Evolutionary conservation across 2,113 vertebrate genomes (phyloP).

Genomic region (Lota lota): DNA sequence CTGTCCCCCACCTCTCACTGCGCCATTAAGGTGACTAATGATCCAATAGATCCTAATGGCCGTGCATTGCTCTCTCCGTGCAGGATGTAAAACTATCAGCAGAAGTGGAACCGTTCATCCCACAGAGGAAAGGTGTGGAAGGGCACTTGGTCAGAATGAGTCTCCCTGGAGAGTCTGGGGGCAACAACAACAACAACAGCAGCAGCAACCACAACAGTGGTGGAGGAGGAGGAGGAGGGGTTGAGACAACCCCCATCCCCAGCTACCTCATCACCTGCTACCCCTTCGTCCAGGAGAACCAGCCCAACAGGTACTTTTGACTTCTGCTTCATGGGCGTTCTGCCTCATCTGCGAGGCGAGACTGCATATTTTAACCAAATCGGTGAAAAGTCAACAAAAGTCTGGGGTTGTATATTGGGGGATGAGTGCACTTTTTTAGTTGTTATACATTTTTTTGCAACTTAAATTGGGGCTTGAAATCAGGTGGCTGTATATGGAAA

Average conservation of each 20-base stretch:
- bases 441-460: neutral
- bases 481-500: no score
- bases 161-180: constrained; percentile 80
- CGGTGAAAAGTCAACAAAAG: no score
- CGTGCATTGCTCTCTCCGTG: constrained; percentile 16
- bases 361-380: no score
- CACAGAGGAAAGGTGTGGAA: constrained; percentile 93
- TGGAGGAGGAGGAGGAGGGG: constrained; percentile 64
- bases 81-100: constrained; percentile 97
- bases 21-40: no score
- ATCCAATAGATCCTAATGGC: no score
- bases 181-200: no score
- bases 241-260: constrained; percentile 91
- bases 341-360: no score
- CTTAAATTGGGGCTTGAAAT: neutral
- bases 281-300: constrained; percentile 97
- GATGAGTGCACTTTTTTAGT: neutral
- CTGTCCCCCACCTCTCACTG: no score
- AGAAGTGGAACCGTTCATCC: constrained; percentile 97
- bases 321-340: no score
- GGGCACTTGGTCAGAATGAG: constrained; percentile 88
- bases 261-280: constrained; percentile 99
- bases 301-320: constrained; percentile 87
- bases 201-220: constrained; percentile 35
- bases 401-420: no score